Base-by-base conservation (phyloP, 2,797 vertebrate genomes). In the Podargus strigoides region DNA sequence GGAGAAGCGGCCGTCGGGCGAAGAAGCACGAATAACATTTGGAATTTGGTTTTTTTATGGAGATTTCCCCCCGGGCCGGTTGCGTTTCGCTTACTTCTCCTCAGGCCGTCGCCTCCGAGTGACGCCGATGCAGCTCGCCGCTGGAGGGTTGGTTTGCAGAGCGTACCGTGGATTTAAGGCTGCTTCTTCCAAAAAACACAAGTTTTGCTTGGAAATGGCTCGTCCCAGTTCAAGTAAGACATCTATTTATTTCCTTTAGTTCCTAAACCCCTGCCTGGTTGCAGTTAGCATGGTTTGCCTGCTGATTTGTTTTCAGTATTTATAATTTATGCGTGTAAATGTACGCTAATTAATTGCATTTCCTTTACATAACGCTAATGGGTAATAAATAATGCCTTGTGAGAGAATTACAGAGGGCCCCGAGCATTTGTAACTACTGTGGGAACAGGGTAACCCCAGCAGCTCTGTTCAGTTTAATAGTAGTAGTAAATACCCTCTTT, bases 141-240 rank as follows among this genome's bases (percentile, higher is more conserved):
- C 90, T 5, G 63, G 98, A 69, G 96, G 97, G 59, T 52, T 98
- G 58, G 92, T 98, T 81, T 97, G 97, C 56, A 98, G 96, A 67
- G 94, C 98, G 19, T 96, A 77, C n/a, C 72, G 93, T 34, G 94
- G 96, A 56, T 26, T 97, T 22, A 96, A 91, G 67, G 75, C 95
- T 63, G 19, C 96, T 82, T 15, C 97, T 67, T 70, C 94, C 24
- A 96, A 94, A 91, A 91, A 90, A 30, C 41, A 89, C 44, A 88
- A 89, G 95, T 58, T 96, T 55, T 73, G 93, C 80, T 73, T 94
- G 69, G 97, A 98, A 34, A 97, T 98, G 97, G 83, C 97, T 52
- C 98, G 98, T 75, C 98, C 98, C 26, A 99, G 93, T 90, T 99
- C 99, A 93, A 98, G 99, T 99, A 97, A 97, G 98, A 84, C 28